Conservation (phyloP, 2,113 vertebrate genomes). For the Pterocles orientalis region DNA sequence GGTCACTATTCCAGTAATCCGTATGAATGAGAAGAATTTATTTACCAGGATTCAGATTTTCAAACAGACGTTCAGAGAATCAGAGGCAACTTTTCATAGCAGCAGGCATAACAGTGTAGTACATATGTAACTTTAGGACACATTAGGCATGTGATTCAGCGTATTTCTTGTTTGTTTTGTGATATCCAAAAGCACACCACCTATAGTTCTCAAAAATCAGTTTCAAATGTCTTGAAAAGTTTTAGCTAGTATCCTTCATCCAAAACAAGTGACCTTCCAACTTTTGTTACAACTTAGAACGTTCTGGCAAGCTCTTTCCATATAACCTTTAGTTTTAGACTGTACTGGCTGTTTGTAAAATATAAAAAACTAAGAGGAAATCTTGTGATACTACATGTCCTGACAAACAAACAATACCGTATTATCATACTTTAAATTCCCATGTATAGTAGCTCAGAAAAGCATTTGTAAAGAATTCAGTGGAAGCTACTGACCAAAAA, state of each 20-base stretch:
- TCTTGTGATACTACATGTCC: background rate
- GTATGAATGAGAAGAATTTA: slow-evolving; percentile 61
- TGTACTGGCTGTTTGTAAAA: background rate
- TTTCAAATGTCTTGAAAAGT: slow-evolving; percentile 12
- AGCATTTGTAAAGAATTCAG: background rate
- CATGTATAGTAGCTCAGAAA: background rate
- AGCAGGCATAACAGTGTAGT: background rate
- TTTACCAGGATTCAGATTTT: slow-evolving; percentile 65
- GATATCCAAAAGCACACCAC: slow-evolving; percentile 24
- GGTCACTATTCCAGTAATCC: slow-evolving; percentile 8
- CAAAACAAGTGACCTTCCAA: background rate
- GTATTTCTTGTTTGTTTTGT: slow-evolving; percentile 20
- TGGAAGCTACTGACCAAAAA: background rate
- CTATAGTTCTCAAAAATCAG: background rate
- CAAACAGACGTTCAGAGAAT: background rate
- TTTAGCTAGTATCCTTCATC: background rate
- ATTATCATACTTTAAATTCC: background rate
- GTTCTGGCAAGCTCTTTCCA: background rate
- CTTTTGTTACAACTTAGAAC: background rate
- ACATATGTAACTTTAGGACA: slow-evolving; percentile 22
- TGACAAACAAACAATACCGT: background rate
- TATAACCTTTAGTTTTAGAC: background rate
- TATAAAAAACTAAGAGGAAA: background rate
- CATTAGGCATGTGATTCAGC: background rate
- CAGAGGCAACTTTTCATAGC: background rate